These are phyloP conservation scores for Pomatostomus ruficeps DNA, from an alignment of 2,113 vertebrate species.

Conservation along the genomic window DNA sequence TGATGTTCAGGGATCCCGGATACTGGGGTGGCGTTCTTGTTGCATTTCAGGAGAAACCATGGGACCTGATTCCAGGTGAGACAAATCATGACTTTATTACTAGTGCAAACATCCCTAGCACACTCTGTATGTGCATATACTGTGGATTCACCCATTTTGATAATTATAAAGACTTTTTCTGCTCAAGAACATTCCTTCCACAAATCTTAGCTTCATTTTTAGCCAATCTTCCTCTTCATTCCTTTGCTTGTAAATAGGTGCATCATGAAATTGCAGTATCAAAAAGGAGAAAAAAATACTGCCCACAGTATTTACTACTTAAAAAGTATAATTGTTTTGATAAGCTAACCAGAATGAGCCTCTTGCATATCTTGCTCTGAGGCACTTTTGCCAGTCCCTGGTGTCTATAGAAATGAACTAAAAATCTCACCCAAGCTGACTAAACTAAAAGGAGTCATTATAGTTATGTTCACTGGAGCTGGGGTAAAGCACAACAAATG, in stretches of 20 bases:
- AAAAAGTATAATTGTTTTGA: neutral
- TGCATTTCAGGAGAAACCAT: neutral
- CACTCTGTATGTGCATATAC: neutral
- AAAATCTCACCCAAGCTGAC: neutral
- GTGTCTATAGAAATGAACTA: neutral
- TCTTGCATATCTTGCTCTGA: neutral
- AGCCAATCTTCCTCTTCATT: neutral
- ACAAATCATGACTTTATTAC: neutral
- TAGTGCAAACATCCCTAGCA: neutral
- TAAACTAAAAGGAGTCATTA: neutral
- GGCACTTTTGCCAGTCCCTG: neutral
- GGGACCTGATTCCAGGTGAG: neutral
- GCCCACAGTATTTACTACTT: neutral
- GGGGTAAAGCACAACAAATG: neutral
- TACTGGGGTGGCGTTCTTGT: neutral
- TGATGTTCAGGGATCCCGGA: neutral
- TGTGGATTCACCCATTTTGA: neutral
- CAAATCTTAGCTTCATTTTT: neutral
- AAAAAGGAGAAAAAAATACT: neutral
- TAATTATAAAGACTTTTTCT: neutral
- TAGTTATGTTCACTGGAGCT: neutral
- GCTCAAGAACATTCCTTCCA: neutral
- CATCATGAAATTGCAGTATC: neutral
- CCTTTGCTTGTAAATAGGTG: neutral
- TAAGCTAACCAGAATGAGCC: neutral